Evolutionary conservation across 2,797 vertebrate species (phyloP).

Genomic region (Bryconaethiops microstoma): DNA sequence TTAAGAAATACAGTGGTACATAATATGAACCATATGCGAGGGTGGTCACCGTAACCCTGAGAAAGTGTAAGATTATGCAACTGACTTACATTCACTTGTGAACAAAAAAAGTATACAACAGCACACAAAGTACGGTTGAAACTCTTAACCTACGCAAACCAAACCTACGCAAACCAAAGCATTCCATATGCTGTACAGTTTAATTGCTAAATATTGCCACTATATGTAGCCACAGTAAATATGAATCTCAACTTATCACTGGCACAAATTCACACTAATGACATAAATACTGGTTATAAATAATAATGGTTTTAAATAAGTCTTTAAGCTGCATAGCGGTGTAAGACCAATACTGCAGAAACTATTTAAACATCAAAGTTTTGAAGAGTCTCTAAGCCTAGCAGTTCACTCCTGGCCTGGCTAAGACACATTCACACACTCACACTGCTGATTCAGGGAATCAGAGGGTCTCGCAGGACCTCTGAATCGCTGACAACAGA

Average conservation of each 20-base stretch:
- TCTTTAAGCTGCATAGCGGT: background rate
- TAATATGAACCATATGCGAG: too few relatives aligned
- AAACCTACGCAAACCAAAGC: too few relatives aligned
- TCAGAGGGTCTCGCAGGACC: slow-evolving; percentile 27
- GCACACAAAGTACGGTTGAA: too few relatives aligned
- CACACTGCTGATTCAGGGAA: slow-evolving; percentile 44
- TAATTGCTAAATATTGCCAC: too few relatives aligned
- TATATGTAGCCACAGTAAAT: background rate
- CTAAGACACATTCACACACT: background rate
- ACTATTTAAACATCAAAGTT: background rate
- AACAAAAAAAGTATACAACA: too few relatives aligned
- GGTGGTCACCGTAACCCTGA: too few relatives aligned
- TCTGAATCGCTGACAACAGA: slow-evolving; percentile 50
- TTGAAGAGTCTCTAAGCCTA: background rate
- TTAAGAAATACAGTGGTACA: too few relatives aligned
- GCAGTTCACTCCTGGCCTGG: background rate
- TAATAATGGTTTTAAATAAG: too few relatives aligned
- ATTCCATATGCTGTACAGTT: too few relatives aligned
- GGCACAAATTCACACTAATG: background rate
- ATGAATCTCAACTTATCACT: background rate
- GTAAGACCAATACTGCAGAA: background rate
- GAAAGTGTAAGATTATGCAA: too few relatives aligned
- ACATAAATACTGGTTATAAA: background rate
- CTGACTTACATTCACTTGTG: too few relatives aligned
- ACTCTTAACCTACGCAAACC: too few relatives aligned